Evolutionary conservation across 1,140 invertebrate genomes (phyloP), one percentile per base, ranked within the genome.

Genomic region (Orius insidiosus): DNA sequence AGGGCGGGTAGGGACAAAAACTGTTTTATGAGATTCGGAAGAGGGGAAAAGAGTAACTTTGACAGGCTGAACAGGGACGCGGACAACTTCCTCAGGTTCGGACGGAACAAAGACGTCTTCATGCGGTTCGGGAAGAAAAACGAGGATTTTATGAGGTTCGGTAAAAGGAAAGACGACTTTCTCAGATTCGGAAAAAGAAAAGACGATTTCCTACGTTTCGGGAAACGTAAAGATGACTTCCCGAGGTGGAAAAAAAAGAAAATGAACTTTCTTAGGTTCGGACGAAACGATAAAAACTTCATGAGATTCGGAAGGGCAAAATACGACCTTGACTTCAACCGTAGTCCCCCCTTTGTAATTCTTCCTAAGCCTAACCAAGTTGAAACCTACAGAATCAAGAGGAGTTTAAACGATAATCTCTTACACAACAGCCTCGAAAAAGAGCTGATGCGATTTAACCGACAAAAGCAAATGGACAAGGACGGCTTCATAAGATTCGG

Each of bases 81-180:
- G n/a, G 30, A 46, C 19, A 53, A 53, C 43, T 54, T 53, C 44
- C 47, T 56, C 15, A 48, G 59, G 19, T 50, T 54, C 14, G 52
- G 54, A 1, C 46, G 57, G 8, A 52, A 51, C 1, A 50, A 47
- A 13, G 54, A 55, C 37, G 58, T 56, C 40, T 60, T 60, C 49
- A 58, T 60, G 36, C 52, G 59, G 9, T 60, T 60, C 30, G 59
- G 59, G n/a, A 43, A 56, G n/a, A 19, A 19, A 3, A 47, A 53
- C 40, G 33, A 47, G 15, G 46, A 50, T 14, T 53, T 51, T 35
- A 53, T 54, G 15, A 31, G 53, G 24, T 51, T 54, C 34, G 53
- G 49, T n/a, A 10, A 49, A 13, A 19, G 8, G 9, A 18, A 19
- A 3, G 37, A 47, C 10, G 34, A 45, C n/a, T n/a, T n/a, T n/a